phyloP scores from a whole-genome alignment of 2,113 vertebrate genomes.

The Benitochromis conjunctus region DNA sequence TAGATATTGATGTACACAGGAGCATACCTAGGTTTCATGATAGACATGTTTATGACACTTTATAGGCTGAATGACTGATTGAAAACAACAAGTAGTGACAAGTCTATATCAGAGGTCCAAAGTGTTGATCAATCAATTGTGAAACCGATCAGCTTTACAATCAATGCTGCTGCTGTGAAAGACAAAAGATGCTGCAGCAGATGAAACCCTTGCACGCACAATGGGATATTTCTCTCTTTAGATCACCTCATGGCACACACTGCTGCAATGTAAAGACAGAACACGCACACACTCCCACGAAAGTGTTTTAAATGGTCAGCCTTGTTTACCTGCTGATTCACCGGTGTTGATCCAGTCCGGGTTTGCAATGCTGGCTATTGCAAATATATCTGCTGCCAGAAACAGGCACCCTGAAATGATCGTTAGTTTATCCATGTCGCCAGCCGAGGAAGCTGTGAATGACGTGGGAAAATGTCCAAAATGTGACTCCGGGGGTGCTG shows the following conservation, averaged over 20 bases:
- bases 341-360: conserved; percentile 99
- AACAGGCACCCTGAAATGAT: conserved; percentile 98
- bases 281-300: background rate
- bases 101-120: background rate
- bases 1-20: background rate
- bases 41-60: background rate
- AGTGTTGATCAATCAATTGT: background rate
- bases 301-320: background rate
- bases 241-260: background rate
- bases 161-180: background rate
- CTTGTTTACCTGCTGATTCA: conserved; percentile 89
- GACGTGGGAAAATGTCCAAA: conserved; percentile 22
- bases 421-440: conserved; percentile 95
- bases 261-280: background rate
- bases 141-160: background rate
- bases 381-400: conserved; percentile 97
- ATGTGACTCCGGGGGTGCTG: conserved; percentile 14
- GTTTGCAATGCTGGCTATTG: conserved; percentile 96
- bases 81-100: background rate
- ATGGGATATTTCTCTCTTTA: conserved; percentile 1
- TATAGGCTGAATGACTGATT: background rate
- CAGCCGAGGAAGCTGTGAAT: conserved; percentile 4
- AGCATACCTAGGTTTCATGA: background rate
- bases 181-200: conserved; percentile 29
- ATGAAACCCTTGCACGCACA: conserved; percentile 17